phyloP scores from a whole-genome alignment of 2,888 invertebrate species.

The Gnatocerus cornutus region DNA sequence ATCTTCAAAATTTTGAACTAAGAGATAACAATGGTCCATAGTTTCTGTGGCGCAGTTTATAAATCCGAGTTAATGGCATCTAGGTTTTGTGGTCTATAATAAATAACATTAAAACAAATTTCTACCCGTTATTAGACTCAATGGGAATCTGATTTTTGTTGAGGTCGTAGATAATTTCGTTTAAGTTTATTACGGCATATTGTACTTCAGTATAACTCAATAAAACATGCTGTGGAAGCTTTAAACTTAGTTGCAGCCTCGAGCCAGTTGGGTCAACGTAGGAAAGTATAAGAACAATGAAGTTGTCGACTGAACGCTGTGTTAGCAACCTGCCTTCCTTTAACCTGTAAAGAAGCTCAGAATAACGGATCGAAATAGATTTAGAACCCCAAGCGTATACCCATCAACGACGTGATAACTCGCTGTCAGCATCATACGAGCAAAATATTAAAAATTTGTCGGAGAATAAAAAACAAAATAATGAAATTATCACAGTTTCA shows the following conservation, averaged over 20 bases:
- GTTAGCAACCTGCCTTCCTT: constrained; percentile 34
- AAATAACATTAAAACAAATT: neutral
- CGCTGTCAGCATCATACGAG: constrained; percentile 34
- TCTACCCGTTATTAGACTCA: neutral
- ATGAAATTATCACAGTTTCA: constrained; percentile 20
- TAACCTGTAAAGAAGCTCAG: constrained; percentile 27
- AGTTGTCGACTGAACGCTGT: constrained; percentile 34
- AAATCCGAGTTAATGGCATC: no score
- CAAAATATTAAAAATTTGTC: constrained; percentile 20
- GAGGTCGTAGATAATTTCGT: neutral
- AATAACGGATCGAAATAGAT: constrained; percentile 36
- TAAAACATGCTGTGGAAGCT: constrained; percentile 32
- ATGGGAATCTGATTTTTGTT: neutral
- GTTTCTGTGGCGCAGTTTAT: no score
- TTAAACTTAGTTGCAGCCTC: constrained; percentile 33
- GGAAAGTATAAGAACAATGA: constrained; percentile 38
- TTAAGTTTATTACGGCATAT: constrained; percentile 11
- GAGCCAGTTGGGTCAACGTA: constrained; percentile 27
- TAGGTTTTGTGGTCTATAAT: no score
- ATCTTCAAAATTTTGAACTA: no score
- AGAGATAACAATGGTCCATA: no score
- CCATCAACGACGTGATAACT: constrained; percentile 31
- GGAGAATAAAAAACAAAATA: constrained; percentile 12
- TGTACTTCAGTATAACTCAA: constrained; percentile 19
- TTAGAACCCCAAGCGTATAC: constrained; percentile 33